Evolutionary conservation across 2,888 invertebrate genomes (phyloP).

Genomic region (Drosophila cognata): DNA sequence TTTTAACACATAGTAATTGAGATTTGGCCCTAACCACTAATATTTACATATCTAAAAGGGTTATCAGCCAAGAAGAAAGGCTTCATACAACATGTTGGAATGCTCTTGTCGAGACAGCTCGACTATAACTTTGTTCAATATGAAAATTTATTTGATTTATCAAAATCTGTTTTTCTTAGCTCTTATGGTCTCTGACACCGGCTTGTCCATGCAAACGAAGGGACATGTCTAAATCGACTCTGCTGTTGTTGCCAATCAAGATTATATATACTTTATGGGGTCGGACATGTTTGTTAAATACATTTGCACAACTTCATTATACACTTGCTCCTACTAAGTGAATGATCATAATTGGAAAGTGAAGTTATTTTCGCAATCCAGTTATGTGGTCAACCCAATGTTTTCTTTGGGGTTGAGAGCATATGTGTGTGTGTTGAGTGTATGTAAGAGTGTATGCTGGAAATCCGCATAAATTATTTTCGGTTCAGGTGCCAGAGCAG

Average conservation of each 20-base stretch:
- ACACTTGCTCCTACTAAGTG: background rate
- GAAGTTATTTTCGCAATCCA: slow-evolving; percentile 1
- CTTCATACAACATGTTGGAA: background rate
- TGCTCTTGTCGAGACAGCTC: background rate
- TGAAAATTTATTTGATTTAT: background rate
- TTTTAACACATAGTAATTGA: background rate
- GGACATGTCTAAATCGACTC: background rate
- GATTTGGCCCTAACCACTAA: background rate
- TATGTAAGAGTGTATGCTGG: background rate
- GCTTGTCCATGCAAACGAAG: background rate
- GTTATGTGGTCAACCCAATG: slow-evolving; percentile 7
- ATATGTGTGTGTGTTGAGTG: background rate
- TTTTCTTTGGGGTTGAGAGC: slow-evolving; percentile 1
- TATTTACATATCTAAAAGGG: background rate
- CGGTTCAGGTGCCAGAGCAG: background rate
- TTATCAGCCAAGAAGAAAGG: background rate
- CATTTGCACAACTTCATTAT: background rate
- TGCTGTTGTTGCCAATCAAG: background rate
- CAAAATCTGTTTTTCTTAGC: background rate
- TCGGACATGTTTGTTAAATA: background rate
- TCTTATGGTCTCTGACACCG: background rate
- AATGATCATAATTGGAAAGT: slow-evolving; percentile 8
- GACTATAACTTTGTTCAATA: background rate
- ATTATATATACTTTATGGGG: background rate
- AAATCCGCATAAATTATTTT: slow-evolving; percentile 36